Evolutionary conservation across 2,888 invertebrate species (phyloP).

Genomic region (Amphipyra berbera): DNA sequence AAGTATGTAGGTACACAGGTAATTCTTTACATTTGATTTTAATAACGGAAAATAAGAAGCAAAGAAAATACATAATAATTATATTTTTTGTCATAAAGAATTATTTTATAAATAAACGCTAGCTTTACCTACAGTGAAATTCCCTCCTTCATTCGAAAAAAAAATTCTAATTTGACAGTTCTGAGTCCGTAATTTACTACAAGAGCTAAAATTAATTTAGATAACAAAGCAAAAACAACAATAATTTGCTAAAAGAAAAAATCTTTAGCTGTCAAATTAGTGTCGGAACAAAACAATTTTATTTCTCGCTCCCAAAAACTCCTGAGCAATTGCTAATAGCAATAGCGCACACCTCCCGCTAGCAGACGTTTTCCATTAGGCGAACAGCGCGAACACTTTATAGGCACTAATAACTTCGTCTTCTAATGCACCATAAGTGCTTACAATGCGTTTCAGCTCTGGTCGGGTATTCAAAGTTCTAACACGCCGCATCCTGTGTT

Average conservation of each 20-base stretch:
- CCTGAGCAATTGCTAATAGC: slow-evolving; percentile 66
- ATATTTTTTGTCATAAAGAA: too few relatives aligned
- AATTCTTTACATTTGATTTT: too few relatives aligned
- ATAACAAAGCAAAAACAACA: background rate
- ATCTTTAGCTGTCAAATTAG: slow-evolving; percentile 17
- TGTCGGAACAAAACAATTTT: slow-evolving; percentile 31
- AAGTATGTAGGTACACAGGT: too few relatives aligned
- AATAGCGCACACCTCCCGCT: slow-evolving; percentile 60
- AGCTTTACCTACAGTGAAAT: too few relatives aligned
- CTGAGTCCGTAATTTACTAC: too few relatives aligned
- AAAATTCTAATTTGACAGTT: too few relatives aligned
- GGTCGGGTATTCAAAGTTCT: slow-evolving; percentile 59
- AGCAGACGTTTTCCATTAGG: slow-evolving; percentile 71
- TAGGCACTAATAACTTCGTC: slow-evolving; percentile 63
- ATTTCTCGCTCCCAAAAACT: slow-evolving; percentile 39
- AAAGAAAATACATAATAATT: too few relatives aligned
- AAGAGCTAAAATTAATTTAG: background rate
- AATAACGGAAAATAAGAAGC: too few relatives aligned
- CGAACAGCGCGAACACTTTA: slow-evolving; percentile 60
- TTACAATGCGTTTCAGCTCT: slow-evolving; percentile 56
- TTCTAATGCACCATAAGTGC: slow-evolving; percentile 66
- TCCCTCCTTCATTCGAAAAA: too few relatives aligned
- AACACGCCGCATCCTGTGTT: slow-evolving; percentile 45
- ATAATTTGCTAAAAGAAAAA: background rate
- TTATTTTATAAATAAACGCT: too few relatives aligned